Percentiles rank a stretch among this genome's conserved stretches.
These are phyloP conservation scores for Furcifer pardalis DNA, from an alignment of 2,797 vertebrate genomes.

Conservation along the genomic window DNA sequence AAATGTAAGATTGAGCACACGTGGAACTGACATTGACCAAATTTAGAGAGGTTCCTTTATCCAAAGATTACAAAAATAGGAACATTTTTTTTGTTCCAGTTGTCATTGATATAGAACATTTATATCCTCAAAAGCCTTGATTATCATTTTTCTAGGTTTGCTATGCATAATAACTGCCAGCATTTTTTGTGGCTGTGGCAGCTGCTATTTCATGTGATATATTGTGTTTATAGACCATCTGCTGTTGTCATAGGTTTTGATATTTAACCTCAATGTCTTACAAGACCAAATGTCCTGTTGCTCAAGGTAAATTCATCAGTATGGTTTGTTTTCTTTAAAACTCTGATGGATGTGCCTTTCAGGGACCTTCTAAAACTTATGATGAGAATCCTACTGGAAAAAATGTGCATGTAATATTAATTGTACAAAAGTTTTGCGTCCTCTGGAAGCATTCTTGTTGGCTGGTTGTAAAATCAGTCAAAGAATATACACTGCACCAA, in stretches of 20 bases:
- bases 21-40: neutral
- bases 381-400: no score
- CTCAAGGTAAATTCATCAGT: neutral
- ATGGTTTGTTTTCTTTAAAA: neutral
- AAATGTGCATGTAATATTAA: no score
- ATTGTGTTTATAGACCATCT: neutral
- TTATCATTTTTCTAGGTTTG: neutral
- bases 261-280: neutral
- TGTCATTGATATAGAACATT: neutral
- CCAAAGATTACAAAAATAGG: neutral
- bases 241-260: neutral
- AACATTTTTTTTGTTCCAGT: neutral
- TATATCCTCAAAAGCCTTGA: neutral
- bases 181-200: neutral
- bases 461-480: no score
- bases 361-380: neutral
- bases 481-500: no score
- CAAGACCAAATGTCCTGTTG: neutral
- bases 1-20: neutral
- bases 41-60: neutral
- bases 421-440: no score
- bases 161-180: neutral
- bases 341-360: neutral
- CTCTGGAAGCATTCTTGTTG: no score
- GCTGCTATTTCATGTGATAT: neutral